A percentile compares a stretch with the other conserved stretches of the same genome.
Evolutionary conservation across 2,888 invertebrate genomes (phyloP).

Genomic region (Latrodectus hesperus): DNA sequence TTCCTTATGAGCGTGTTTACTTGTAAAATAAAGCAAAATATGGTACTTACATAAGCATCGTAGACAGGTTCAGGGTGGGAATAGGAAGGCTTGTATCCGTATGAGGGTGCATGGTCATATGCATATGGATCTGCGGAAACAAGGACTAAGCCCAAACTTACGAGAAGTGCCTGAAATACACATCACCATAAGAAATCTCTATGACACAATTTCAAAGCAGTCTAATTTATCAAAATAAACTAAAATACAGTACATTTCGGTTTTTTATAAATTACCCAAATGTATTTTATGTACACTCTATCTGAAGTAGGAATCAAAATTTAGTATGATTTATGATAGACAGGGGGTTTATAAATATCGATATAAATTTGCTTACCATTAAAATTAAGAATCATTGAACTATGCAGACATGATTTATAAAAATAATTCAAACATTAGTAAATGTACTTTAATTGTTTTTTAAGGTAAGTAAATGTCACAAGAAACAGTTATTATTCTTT

Average conservation of each 20-base stretch:
- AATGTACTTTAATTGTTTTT: too few species aligned
- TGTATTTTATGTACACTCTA: not conserved
- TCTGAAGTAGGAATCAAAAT: not conserved
- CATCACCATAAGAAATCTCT: too few species aligned
- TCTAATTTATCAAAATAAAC: not conserved
- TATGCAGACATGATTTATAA: too few species aligned
- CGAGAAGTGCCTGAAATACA: conserved; percentile 27
- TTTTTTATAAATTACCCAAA: not conserved
- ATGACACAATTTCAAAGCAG: not conserved
- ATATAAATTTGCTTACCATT: too few species aligned
- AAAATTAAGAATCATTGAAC: too few species aligned
- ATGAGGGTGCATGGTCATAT: conserved; percentile 39
- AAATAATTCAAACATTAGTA: too few species aligned
- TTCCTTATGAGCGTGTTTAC: too few species aligned
- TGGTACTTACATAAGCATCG: conserved; percentile 49
- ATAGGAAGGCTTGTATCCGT: conserved; percentile 58
- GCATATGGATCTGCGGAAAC: conserved; percentile 53
- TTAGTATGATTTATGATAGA: too few species aligned
- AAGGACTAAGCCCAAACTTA: conserved; percentile 31
- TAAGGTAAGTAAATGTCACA: too few species aligned
- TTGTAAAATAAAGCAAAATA: not conserved
- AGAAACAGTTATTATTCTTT: too few species aligned
- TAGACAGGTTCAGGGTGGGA: conserved; percentile 58
- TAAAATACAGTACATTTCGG: not conserved
- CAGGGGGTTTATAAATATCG: too few species aligned